These are phyloP conservation scores for Lepidurus packardi DNA, from an alignment of 1,140 invertebrate genomes.

Conservation along the genomic window DNA sequence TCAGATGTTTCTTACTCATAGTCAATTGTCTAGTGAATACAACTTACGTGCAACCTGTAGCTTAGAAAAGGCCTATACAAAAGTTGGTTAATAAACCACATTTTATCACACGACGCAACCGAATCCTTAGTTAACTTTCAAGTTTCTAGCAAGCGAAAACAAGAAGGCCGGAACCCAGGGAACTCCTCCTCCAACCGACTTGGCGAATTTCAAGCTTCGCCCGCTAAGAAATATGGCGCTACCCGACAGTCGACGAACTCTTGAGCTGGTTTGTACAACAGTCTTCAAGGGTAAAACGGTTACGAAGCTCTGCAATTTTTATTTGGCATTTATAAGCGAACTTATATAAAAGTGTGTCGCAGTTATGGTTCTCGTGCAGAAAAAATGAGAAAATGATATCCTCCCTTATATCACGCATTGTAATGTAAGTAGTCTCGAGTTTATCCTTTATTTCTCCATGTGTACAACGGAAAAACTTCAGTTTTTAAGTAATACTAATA, in stretches of 20 bases:
- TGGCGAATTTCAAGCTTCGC: not conserved
- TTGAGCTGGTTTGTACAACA: not conserved
- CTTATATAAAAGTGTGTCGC: not conserved
- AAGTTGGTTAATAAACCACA: no score
- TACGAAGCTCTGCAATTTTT: not conserved
- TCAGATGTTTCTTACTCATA: no score
- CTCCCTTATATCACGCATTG: conserved; percentile 62
- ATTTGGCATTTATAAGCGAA: not conserved
- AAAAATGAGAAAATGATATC: conserved; percentile 60
- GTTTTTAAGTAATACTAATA: not conserved
- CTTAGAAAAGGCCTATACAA: no score
- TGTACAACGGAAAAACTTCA: not conserved
- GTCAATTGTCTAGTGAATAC: no score
- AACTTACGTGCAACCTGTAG: no score
- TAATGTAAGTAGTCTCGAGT: conserved; percentile 57
- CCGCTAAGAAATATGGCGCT: conserved; percentile 4
- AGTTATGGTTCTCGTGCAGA: conserved; percentile 5
- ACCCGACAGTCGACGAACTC: not conserved
- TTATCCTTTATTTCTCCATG: conserved; percentile 1
- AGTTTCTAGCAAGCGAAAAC: no score
- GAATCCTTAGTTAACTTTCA: no score
- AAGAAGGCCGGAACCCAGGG: not conserved
- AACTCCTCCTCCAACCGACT: not conserved
- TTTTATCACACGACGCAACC: no score
- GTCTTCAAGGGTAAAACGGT: not conserved